Conservation (phyloP, 2,888 invertebrate genomes). For the Escarpia spicata region DNA sequence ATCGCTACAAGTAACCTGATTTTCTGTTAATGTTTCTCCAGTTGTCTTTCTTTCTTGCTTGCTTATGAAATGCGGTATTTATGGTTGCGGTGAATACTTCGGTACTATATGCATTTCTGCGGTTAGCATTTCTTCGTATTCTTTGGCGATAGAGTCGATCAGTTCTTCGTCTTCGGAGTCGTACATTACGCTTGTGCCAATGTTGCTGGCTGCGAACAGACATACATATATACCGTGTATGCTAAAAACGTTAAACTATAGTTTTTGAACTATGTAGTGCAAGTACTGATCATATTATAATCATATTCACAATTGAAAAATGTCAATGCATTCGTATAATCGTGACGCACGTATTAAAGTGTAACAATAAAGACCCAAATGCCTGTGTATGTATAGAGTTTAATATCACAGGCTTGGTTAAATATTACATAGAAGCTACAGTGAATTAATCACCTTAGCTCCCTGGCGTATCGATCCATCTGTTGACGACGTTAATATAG, state of each 20-base stretch:
- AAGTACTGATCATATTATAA: background rate
- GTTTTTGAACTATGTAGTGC: background rate
- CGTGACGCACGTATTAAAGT: too few species aligned
- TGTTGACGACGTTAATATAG: too few species aligned
- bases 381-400: too few species aligned
- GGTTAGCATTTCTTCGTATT: background rate
- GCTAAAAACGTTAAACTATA: background rate
- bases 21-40: background rate
- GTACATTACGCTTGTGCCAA: background rate
- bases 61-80: background rate
- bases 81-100: background rate
- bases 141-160: conserved; percentile 2
- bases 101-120: background rate
- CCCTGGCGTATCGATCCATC: too few species aligned
- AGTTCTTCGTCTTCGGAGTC: background rate
- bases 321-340: too few species aligned
- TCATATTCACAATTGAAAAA: too few species aligned
- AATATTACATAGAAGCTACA: too few species aligned
- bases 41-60: background rate
- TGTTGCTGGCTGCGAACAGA: background rate
- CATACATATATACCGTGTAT: background rate
- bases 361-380: too few species aligned
- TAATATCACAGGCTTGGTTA: too few species aligned
- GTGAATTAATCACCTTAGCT: too few species aligned
- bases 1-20: background rate